These are phyloP conservation scores for Odontamblyopus lacepedii DNA, from an alignment of 2,797 vertebrate genomes.

Conservation along the genomic window DNA sequence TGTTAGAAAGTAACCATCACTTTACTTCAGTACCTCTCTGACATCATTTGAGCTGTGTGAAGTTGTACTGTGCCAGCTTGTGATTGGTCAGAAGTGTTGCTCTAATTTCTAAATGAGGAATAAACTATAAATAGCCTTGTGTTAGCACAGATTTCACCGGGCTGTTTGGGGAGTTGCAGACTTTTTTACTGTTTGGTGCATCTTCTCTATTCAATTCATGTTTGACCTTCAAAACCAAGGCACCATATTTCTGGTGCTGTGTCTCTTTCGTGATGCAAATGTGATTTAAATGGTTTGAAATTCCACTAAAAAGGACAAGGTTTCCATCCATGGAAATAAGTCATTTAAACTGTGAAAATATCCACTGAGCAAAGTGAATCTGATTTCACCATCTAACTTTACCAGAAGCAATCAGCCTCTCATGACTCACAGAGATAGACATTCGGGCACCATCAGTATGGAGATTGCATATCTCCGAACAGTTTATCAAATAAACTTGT, in stretches of 20 bases:
- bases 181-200: slow-evolving; percentile 38
- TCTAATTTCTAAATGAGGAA: slow-evolving; percentile 64
- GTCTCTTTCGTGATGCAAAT: neutral
- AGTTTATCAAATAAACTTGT: slow-evolving; percentile 16
- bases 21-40: neutral
- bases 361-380: neutral
- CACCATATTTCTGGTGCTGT: slow-evolving; percentile 37
- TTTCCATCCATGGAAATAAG: neutral
- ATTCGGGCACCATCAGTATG: slow-evolving; percentile 11
- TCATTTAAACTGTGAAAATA: neutral
- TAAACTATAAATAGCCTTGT: slow-evolving; percentile 56
- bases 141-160: slow-evolving; percentile 53
- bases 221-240: slow-evolving; percentile 58
- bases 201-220: slow-evolving; percentile 6
- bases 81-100: slow-evolving; percentile 51
- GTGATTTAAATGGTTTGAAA: neutral
- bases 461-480: slow-evolving; percentile 9
- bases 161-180: slow-evolving; percentile 42
- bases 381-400: slow-evolving; percentile 1
- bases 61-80: slow-evolving; percentile 20
- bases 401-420: neutral
- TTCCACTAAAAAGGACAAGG: neutral
- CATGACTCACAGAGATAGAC: slow-evolving; percentile 13
- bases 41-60: slow-evolving; percentile 11
- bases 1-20: neutral